Evolutionary conservation across 2,797 vertebrate genomes (phyloP).

Genomic region (Gymnocypris eckloni): DNA sequence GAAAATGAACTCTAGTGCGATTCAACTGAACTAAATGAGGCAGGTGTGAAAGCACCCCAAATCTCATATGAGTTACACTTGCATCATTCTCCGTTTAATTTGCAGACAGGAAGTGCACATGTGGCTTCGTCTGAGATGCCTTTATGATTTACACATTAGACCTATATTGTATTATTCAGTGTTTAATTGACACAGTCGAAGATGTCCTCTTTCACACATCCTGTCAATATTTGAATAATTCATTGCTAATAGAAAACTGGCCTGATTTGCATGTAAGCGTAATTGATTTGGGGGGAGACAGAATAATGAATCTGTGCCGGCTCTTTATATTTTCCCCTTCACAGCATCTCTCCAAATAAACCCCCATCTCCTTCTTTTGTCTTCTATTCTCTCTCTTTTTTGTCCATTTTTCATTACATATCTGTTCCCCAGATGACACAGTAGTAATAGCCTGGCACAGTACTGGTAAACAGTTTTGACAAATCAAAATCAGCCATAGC

Average conservation of each 20-base stretch:
- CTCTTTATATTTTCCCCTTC: constrained; percentile 33
- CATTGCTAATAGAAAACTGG: constrained; percentile 75
- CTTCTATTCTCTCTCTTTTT: constrained; percentile 62
- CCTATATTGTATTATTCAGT: constrained; percentile 18
- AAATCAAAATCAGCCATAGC: constrained; percentile 81
- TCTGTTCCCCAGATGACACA: constrained; percentile 78
- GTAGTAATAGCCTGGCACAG: constrained; percentile 80
- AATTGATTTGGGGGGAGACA: constrained; percentile 74
- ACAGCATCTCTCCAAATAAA: constrained; percentile 47
- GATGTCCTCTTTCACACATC: constrained; percentile 55
- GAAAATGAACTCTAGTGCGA: no score
- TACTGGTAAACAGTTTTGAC: constrained; percentile 84
- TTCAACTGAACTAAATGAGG: no score
- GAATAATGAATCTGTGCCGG: constrained; percentile 59
- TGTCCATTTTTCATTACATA: constrained; percentile 83
- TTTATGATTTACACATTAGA: constrained; percentile 1
- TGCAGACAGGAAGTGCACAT: not conserved
- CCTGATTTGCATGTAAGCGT: constrained; percentile 74
- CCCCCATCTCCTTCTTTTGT: constrained; percentile 6
- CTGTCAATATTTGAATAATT: constrained; percentile 74
- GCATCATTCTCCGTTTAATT: not conserved
- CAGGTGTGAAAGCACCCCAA: no score
- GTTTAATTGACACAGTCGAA: constrained; percentile 64
- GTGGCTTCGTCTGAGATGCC: not conserved
- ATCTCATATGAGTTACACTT: not conserved